phyloP scores from a whole-genome alignment of 2,113 vertebrate species.

The Grallaria varia region DNA sequence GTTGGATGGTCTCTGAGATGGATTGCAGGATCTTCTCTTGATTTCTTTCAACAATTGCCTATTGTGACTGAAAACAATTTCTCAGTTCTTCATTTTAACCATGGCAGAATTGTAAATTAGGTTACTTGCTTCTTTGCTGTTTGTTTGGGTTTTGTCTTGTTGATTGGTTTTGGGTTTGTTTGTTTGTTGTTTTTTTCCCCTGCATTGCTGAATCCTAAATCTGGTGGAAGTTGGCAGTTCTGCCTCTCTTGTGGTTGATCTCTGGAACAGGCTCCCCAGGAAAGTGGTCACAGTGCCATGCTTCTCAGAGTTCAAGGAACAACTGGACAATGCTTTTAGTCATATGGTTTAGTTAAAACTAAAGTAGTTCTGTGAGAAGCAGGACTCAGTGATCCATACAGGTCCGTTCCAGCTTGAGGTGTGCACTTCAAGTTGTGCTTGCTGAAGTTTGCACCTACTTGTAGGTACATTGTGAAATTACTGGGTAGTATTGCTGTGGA shows the following conservation, averaged over 20 bases:
- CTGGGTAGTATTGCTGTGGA: not conserved
- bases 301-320: not conserved
- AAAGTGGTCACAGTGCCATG: not conserved
- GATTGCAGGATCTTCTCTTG: not conserved
- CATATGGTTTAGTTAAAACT: not conserved
- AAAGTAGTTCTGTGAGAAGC: not conserved
- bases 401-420: not conserved
- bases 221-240: not conserved
- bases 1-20: not conserved
- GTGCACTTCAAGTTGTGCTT: not conserved
- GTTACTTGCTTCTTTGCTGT: not conserved
- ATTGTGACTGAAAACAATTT: slow-evolving; percentile 46
- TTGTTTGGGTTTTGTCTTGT: not conserved
- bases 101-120: not conserved
- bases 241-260: not conserved
- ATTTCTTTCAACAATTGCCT: not conserved
- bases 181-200: not conserved
- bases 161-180: not conserved
- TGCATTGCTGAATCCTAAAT: not conserved
- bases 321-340: not conserved
- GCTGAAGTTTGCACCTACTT: not conserved
- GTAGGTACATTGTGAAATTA: not conserved
- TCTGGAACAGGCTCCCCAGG: not conserved
- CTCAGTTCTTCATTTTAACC: slow-evolving; percentile 10
- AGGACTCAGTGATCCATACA: not conserved